phyloP scores from a whole-genome alignment of 2,888 invertebrate species.

The Zygaena filipendulae region DNA sequence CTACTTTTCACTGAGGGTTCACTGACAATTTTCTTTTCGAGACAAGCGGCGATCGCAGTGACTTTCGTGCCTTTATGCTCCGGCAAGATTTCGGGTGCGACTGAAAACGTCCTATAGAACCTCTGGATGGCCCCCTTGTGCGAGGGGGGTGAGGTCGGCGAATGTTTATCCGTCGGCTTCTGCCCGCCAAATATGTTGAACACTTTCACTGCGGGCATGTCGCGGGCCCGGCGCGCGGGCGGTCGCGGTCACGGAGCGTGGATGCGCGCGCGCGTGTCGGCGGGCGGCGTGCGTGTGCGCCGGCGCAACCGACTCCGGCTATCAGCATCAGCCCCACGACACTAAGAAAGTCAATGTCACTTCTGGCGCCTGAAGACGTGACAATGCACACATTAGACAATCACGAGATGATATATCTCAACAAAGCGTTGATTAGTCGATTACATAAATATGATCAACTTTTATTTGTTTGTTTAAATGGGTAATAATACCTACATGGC shows the following conservation, averaged over 20 bases:
- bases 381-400: constrained; percentile 30
- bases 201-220: constrained; percentile 68
- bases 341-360: constrained; percentile 65
- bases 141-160: constrained; percentile 34
- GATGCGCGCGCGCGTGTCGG: constrained; percentile 60
- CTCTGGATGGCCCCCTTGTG: constrained; percentile 52
- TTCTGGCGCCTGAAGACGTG: constrained; percentile 34
- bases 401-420: neutral
- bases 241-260: constrained; percentile 48
- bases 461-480: too few species aligned
- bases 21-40: constrained; percentile 50
- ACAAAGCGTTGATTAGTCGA: neutral
- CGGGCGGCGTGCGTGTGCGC: constrained; percentile 55
- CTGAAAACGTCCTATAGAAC: constrained; percentile 65
- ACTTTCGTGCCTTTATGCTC: constrained; percentile 57
- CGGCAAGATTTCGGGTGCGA: constrained; percentile 40
- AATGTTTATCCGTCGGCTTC: constrained; percentile 60
- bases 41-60: constrained; percentile 56
- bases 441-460: too few species aligned
- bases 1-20: constrained; percentile 37
- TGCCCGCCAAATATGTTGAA: constrained; percentile 65
- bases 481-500: too few species aligned
- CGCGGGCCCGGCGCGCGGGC: constrained; percentile 51
- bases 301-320: constrained; percentile 21
- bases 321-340: constrained; percentile 39